Evolutionary conservation across 2,113 vertebrate species (phyloP), one percentile per base, ranked within the genome.

Genomic region (Anhinga rufa): DNA sequence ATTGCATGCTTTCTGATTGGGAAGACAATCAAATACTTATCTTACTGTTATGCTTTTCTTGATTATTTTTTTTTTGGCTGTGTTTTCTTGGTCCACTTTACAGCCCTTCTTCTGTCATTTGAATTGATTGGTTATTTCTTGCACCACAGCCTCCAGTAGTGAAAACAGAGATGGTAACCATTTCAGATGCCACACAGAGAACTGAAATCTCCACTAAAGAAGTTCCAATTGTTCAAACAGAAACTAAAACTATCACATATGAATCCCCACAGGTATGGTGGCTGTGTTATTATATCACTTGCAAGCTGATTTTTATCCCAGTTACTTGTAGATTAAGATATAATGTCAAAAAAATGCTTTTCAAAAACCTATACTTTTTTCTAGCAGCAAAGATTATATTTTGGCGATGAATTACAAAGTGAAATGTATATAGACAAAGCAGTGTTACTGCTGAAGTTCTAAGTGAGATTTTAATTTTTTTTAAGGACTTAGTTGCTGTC

Each of bases 91-190:
- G 32, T 48, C 97, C 96, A 25, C 57, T 94, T 93, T 72, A 42
- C 60, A 70, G 86, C 60, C 58, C 25, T 88, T 52, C 55, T 77
- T 70, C 38, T 91, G 55, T 92, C 60, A 91, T 93, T 71, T 97
- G 87, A 96, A 97, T 77, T 98, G 90, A 98, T 95, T 97, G 88
- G 61, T 96, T 96, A 91, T 96, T 95, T 97, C 97, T 97, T 97
- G 81, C 87, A 97, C 97, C 93, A 76, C 97, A 99, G 99, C 99
- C 99, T 93, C 99, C 99, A 21, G 99, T 99, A 98, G 99, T 99
- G 98, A 99, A 99, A 98, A 99, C 99, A 74, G 99, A 99, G 98
- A 99, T 99, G 99, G 99, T 99, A 98, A 99, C 99, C 94, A 99
- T 99, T 98, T 99, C 99, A 96, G 99, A 99, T 98, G 99, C 99